Percentiles rank a stretch among this genome's conserved stretches.
phyloP scores from a whole-genome alignment of 2,888 invertebrate species.

The Drosophila nigritarsus region DNA sequence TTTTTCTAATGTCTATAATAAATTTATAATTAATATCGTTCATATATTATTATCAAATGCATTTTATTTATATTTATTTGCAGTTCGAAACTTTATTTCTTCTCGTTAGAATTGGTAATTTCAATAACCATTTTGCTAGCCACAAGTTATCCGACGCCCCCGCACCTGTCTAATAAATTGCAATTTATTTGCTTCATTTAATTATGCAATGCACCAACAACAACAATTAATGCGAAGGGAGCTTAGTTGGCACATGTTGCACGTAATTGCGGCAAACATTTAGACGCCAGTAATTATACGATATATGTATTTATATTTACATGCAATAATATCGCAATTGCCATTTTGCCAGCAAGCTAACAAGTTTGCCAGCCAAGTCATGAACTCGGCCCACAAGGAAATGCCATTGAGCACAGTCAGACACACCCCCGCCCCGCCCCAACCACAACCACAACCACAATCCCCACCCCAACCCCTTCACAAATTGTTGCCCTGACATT shows the following conservation, averaged over 20 bases:
- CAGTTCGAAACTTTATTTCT: neutral
- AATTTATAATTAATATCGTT: neutral
- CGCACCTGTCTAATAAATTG: conserved; percentile 51
- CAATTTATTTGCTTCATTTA: conserved; percentile 69
- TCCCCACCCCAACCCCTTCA: neutral
- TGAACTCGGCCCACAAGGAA: conserved; percentile 51
- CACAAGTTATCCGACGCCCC: neutral
- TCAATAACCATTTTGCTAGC: neutral
- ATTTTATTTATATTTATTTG: neutral
- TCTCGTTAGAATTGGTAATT: neutral
- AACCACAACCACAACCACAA: neutral
- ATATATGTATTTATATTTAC: conserved; percentile 47
- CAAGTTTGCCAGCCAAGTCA: conserved; percentile 41
- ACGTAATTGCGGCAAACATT: conserved; percentile 65
- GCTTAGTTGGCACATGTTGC: conserved; percentile 62
- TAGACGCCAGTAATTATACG: conserved; percentile 72
- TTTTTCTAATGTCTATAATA: no score
- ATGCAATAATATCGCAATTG: conserved; percentile 27
- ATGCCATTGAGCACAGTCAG: conserved; percentile 38
- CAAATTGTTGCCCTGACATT: conserved; percentile 61
- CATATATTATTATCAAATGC: neutral
- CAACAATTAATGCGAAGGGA: conserved; percentile 20
- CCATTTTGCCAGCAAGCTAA: conserved; percentile 29
- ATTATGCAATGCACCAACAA: conserved; percentile 37
- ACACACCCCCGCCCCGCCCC: neutral